Evolutionary conservation across 2,797 vertebrate genomes (phyloP).

Genomic region (Pachyuromys duprasi): DNA sequence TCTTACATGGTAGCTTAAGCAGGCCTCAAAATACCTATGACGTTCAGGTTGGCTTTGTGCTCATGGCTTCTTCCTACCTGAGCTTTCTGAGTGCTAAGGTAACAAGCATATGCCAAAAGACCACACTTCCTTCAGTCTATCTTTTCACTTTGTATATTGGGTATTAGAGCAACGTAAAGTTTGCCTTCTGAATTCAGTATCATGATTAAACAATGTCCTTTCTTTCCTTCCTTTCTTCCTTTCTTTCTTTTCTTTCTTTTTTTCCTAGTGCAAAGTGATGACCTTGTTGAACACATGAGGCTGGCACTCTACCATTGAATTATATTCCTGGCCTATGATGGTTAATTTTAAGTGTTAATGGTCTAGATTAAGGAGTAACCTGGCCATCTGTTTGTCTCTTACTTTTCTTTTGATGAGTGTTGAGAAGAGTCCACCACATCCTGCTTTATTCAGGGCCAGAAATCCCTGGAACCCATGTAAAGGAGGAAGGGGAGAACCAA

Average conservation of each 20-base stretch:
- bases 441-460: neutral
- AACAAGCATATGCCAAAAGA: neutral
- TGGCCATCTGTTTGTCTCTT: neutral
- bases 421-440: neutral
- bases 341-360: neutral
- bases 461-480: neutral
- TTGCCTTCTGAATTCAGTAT: neutral
- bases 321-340: neutral
- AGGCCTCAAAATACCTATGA: neutral
- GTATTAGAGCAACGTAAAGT: neutral
- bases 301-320: too few species aligned
- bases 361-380: neutral
- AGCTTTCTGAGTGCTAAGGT: neutral
- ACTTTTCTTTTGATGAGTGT: neutral
- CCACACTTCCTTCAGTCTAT: neutral
- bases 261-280: neutral
- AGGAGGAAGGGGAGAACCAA: neutral
- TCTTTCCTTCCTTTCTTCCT: too few species aligned
- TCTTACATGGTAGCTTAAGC: neutral
- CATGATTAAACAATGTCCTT: neutral
- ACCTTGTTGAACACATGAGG: neutral
- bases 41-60: neutral
- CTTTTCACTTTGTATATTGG: constrained; percentile 1
- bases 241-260: too few species aligned
- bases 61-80: neutral